Evolutionary conservation across 1,140 invertebrate species (phyloP).

Genomic region (Orussus abietinus): DNA sequence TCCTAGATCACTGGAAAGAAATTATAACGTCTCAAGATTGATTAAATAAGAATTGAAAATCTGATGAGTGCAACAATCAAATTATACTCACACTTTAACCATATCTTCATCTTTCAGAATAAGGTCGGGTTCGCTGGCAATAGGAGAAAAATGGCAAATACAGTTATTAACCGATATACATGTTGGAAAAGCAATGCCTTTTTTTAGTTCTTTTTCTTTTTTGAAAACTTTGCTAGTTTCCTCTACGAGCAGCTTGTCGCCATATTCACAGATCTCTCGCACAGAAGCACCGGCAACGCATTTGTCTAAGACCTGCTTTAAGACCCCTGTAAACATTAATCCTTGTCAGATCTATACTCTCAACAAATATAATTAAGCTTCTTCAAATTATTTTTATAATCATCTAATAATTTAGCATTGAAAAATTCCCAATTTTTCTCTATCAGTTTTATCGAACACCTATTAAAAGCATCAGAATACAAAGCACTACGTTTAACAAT

Average conservation of each 20-base stretch:
- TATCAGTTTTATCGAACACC: too few relatives aligned
- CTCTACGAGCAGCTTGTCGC: constrained; percentile 83
- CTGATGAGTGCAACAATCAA: background rate
- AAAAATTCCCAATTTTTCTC: too few relatives aligned
- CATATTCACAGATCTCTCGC: constrained; percentile 86
- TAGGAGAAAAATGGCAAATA: constrained; percentile 97
- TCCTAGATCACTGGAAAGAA: constrained; percentile 82
- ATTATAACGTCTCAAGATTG: constrained; percentile 1
- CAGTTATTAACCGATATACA: constrained; percentile 99
- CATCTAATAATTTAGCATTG: too few relatives aligned
- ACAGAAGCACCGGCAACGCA: constrained; percentile 85
- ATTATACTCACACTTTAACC: constrained; percentile 87
- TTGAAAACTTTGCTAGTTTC: constrained; percentile 97
- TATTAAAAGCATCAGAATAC: too few relatives aligned
- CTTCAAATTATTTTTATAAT: constrained; percentile 8
- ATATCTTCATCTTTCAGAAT: constrained; percentile 89
- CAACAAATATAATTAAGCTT: constrained; percentile 1
- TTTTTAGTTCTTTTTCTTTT: constrained; percentile 97
- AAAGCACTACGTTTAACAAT: too few relatives aligned
- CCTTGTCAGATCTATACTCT: too few relatives aligned
- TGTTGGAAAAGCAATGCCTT: constrained; percentile 98
- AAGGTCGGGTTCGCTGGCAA: constrained; percentile 87
- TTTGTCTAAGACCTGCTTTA: constrained; percentile 85
- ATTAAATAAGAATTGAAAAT: constrained; percentile 14
- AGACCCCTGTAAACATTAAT: constrained; percentile 67